Evolutionary conservation across 1,140 invertebrate species (phyloP).

Genomic region (Rhyzopertha dominica): DNA sequence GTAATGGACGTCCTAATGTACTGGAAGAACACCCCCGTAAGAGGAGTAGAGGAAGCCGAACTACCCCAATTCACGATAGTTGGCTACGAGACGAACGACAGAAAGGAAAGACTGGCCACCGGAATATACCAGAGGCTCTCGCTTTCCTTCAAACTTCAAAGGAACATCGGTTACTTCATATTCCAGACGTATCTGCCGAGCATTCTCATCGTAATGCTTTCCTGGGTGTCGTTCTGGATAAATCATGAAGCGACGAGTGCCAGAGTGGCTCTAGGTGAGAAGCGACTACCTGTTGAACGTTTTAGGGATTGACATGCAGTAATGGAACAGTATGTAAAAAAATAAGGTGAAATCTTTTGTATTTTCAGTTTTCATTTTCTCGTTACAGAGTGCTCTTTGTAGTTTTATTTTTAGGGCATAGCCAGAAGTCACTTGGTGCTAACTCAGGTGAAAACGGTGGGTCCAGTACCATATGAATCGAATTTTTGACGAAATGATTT

Average conservation of each 20-base stretch:
- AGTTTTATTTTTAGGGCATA: too few species aligned
- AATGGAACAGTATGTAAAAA: too few species aligned
- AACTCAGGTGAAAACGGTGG: too few species aligned
- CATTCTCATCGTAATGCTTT: constrained; percentile 88
- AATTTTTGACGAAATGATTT: too few species aligned
- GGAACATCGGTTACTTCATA: constrained; percentile 89
- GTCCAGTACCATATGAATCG: too few species aligned
- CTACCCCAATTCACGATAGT: constrained; percentile 94
- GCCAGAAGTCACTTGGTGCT: too few species aligned
- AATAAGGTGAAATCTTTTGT: too few species aligned
- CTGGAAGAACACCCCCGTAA: constrained; percentile 85
- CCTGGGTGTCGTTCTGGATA: constrained; percentile 97
- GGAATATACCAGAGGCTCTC: constrained; percentile 91
- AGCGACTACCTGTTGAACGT: too few species aligned
- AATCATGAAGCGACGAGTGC: constrained; percentile 84
- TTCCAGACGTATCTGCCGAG: constrained; percentile 94
- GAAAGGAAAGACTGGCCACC: constrained; percentile 82
- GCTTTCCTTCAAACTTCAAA: constrained; percentile 84
- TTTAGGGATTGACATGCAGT: too few species aligned
- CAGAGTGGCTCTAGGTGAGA: constrained; percentile 65
- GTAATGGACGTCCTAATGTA: constrained; percentile 97
- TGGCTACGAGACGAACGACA: constrained; percentile 88
- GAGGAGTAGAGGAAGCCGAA: constrained; percentile 89
- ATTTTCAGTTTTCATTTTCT: too few species aligned
- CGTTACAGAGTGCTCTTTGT: too few species aligned